A percentile compares a stretch with the other conserved stretches of the same genome.
Conservation (phyloP, 2,113 vertebrate genomes). For the Diadophis punctatus region DNA sequence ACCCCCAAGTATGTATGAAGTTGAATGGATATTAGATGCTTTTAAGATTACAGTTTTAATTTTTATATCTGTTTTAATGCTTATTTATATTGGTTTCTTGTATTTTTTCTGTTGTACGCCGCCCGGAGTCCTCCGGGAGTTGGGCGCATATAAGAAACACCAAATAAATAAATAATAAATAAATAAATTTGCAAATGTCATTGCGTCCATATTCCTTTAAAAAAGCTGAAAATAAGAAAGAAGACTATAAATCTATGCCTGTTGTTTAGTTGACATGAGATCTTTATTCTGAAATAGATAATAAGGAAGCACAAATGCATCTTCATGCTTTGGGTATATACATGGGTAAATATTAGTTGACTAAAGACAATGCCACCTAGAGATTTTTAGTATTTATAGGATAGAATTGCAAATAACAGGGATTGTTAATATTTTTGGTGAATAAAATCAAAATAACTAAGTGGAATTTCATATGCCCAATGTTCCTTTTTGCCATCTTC, state of each 20-base stretch:
- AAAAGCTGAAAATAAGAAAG: neutral
- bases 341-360: neutral
- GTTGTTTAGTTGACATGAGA: neutral
- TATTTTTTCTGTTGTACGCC: too few relatives aligned
- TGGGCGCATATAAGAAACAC: too few relatives aligned
- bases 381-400: conserved; percentile 22
- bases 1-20: too few relatives aligned
- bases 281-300: neutral
- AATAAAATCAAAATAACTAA: neutral
- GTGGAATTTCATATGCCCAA: neutral
- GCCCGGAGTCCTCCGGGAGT: too few relatives aligned
- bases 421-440: neutral
- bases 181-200: too few relatives aligned
- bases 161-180: too few relatives aligned
- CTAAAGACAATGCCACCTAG: conserved; percentile 58
- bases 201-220: too few relatives aligned
- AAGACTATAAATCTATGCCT: neutral
- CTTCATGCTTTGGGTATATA: conserved; percentile 26
- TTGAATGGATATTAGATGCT: too few relatives aligned
- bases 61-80: too few relatives aligned
- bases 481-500: neutral
- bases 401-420: neutral
- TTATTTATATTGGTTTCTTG: too few relatives aligned
- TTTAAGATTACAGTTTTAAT: too few relatives aligned
- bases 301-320: conserved; percentile 6